Percentiles rank a stretch among this genome's conserved stretches.
phyloP scores from a whole-genome alignment of 1,140 invertebrate genomes.

The Pseudobourletiella spinata region DNA sequence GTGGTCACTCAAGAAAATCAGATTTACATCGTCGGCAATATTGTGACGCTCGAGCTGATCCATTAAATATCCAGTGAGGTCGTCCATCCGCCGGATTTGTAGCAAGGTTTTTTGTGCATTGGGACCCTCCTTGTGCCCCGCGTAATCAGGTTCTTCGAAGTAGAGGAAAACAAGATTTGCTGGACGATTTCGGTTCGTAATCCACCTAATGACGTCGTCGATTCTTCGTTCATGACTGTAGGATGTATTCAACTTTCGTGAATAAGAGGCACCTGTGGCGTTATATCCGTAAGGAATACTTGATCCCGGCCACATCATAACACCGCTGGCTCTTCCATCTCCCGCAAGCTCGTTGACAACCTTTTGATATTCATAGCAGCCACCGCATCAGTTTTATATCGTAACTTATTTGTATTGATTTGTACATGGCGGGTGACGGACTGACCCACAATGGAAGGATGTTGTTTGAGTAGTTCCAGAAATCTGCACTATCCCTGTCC shows the following conservation, averaged over 20 bases:
- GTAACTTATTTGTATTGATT: no score
- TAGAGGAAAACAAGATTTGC: slow-evolving; percentile 60
- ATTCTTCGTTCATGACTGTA: slow-evolving; percentile 49
- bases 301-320: slow-evolving; percentile 46
- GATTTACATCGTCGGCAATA: slow-evolving; percentile 50
- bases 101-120: slow-evolving; percentile 42
- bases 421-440: no score
- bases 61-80: slow-evolving; percentile 49
- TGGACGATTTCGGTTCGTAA: slow-evolving; percentile 48
- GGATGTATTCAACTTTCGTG: slow-evolving; percentile 41
- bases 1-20: slow-evolving; percentile 64
- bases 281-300: slow-evolving; percentile 16
- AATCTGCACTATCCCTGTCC: slow-evolving; percentile 36
- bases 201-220: slow-evolving; percentile 57
- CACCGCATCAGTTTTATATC: no score
- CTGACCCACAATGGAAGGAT: slow-evolving; percentile 51
- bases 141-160: slow-evolving; percentile 60
- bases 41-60: slow-evolving; percentile 44
- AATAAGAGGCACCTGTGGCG: slow-evolving; percentile 6
- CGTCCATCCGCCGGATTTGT: slow-evolving; percentile 48
- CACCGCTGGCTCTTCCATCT: slow-evolving; percentile 45
- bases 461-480: slow-evolving; percentile 47
- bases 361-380: no score
- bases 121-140: slow-evolving; percentile 46
- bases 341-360: slow-evolving; percentile 48